These are phyloP conservation scores for Anoplolepis gracilipes DNA, from an alignment of 1,140 invertebrate species.

Conservation along the genomic window DNA sequence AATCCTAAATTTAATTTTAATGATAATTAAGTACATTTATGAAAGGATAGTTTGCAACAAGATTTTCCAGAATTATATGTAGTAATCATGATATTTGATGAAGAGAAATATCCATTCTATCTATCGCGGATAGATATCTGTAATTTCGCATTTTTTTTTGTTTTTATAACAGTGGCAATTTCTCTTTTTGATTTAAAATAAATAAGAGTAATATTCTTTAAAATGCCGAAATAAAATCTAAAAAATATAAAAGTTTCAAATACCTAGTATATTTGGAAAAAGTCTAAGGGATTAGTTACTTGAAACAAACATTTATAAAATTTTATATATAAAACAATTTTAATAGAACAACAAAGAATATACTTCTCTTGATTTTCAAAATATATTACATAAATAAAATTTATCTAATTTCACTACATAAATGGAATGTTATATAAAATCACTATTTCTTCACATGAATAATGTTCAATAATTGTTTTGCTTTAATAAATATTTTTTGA, in stretches of 20 bases:
- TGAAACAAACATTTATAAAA: constrained; percentile 30
- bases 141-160: not conserved
- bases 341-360: not conserved
- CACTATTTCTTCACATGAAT: not conserved
- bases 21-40: constrained; percentile 47
- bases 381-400: not conserved
- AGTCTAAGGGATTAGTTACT: not conserved
- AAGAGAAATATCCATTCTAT: not conserved
- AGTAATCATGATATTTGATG: not conserved
- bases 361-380: not conserved
- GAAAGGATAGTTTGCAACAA: not conserved
- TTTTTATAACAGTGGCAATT: not conserved
- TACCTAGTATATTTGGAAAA: no score
- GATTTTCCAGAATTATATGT: not conserved
- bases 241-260: no score
- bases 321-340: constrained; percentile 13
- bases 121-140: not conserved
- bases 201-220: not conserved
- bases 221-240: not conserved
- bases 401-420: no score
- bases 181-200: not conserved
- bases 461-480: not conserved
- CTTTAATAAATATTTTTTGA: not conserved
- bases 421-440: not conserved
- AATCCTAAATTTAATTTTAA: not conserved